phyloP scores from a whole-genome alignment of 2,113 vertebrate genomes.

The Clarias magur region DNA sequence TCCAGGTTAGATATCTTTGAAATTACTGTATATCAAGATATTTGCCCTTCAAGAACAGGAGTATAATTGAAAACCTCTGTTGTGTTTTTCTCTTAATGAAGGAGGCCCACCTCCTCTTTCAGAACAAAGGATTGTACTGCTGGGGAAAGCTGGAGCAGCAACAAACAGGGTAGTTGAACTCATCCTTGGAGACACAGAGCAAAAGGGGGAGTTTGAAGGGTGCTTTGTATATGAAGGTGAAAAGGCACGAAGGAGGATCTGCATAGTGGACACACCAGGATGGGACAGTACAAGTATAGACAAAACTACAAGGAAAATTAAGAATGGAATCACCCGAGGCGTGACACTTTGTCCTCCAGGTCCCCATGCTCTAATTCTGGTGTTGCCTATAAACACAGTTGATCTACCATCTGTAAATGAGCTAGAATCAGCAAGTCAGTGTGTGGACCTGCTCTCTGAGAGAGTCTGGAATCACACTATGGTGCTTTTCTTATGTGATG shows the following conservation, averaged over 20 bases:
- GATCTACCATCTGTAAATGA: background rate
- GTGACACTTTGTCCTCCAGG: slow-evolving; percentile 35
- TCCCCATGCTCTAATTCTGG: slow-evolving; percentile 39
- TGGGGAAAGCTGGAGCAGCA: slow-evolving; percentile 18
- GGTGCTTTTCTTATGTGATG: slow-evolving; percentile 43
- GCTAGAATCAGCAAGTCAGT: background rate
- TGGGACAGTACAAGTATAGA: slow-evolving; percentile 30
- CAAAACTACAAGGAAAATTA: slow-evolving; percentile 7
- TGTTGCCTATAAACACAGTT: slow-evolving; percentile 25
- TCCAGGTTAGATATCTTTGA: too few relatives aligned
- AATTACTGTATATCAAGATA: too few relatives aligned
- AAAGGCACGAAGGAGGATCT: slow-evolving; percentile 29
- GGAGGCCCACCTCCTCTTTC: background rate
- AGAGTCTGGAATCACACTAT: slow-evolving; percentile 49
- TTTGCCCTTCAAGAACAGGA: too few relatives aligned
- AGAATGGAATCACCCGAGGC: slow-evolving; percentile 15
- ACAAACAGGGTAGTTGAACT: background rate
- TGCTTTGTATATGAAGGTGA: slow-evolving; percentile 1
- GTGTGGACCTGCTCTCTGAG: slow-evolving; percentile 42
- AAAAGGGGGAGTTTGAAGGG: background rate
- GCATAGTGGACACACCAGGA: slow-evolving; percentile 49
- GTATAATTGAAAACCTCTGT: too few relatives aligned
- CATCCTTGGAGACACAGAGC: background rate
- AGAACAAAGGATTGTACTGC: slow-evolving; percentile 33
- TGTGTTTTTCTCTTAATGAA: too few relatives aligned